These are phyloP conservation scores for Rhogogaster chlorosoma DNA, from an alignment of 2,888 invertebrate species.

Conservation along the genomic window DNA sequence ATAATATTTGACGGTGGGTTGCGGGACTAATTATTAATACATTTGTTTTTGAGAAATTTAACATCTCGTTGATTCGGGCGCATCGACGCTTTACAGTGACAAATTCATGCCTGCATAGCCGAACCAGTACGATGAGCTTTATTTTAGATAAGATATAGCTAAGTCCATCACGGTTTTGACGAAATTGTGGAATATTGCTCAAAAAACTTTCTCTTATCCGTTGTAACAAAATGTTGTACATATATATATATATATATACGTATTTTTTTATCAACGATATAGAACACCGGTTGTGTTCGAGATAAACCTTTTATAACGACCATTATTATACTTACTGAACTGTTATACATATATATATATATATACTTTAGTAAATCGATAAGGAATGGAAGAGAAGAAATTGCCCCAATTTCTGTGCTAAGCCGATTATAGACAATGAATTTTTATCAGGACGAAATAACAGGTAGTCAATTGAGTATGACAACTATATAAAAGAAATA, in stretches of 20 bases:
- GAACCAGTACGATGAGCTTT: neutral
- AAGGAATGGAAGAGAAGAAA: neutral
- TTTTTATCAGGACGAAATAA: neutral
- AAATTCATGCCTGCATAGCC: neutral
- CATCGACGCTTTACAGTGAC: neutral
- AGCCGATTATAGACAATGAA: neutral
- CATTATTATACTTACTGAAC: neutral
- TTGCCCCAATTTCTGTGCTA: neutral
- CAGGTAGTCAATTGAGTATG: neutral
- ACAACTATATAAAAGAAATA: neutral
- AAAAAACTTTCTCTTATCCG: neutral
- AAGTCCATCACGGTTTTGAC: neutral
- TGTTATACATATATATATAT: neutral
- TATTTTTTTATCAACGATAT: neutral
- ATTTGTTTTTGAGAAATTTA: neutral
- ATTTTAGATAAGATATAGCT: neutral
- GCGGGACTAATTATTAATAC: neutral
- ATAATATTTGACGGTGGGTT: neutral
- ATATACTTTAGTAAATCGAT: neutral
- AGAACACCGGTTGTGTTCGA: neutral
- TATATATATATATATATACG: neutral
- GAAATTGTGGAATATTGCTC: neutral
- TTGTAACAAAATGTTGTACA: neutral
- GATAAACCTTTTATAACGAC: neutral
- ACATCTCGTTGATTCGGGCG: neutral